These are phyloP conservation scores for Schizothorax lantsangensis DNA, from an alignment of 2,797 vertebrate species.

Conservation along the genomic window DNA sequence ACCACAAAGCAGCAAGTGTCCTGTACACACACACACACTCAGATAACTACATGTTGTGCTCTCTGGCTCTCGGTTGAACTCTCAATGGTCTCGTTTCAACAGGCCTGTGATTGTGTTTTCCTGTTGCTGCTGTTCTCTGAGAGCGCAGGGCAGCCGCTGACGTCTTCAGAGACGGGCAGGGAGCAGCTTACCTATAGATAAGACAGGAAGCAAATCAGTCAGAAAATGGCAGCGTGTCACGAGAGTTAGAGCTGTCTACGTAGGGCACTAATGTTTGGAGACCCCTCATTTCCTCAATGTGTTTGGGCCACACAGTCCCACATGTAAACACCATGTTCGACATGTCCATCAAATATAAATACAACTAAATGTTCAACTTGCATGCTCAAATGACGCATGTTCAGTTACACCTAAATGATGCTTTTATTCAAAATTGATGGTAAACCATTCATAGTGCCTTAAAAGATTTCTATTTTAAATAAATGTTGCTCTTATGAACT, in stretches of 20 bases:
- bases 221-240: constrained; percentile 47
- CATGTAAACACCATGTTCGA: background rate
- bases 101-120: constrained; percentile 47
- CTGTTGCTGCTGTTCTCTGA: constrained; percentile 34
- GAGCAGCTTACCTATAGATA: constrained; percentile 47
- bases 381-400: background rate
- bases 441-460: background rate
- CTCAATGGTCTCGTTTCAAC: constrained; percentile 16
- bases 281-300: constrained; percentile 35
- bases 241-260: constrained; percentile 29
- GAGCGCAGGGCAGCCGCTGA: constrained; percentile 36
- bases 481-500: background rate
- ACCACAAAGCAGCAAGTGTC: background rate
- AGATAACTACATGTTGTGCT: background rate
- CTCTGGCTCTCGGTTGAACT: background rate
- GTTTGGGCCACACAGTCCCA: background rate
- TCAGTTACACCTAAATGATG: background rate
- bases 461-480: background rate
- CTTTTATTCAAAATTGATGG: background rate
- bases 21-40: constrained; percentile 11
- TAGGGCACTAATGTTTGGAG: constrained; percentile 16
- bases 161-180: constrained; percentile 40
- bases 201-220: constrained; percentile 45
- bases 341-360: background rate
- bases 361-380: background rate